Evolutionary conservation across 2,888 invertebrate species (phyloP).

Genomic region (Smittia sp.): DNA sequence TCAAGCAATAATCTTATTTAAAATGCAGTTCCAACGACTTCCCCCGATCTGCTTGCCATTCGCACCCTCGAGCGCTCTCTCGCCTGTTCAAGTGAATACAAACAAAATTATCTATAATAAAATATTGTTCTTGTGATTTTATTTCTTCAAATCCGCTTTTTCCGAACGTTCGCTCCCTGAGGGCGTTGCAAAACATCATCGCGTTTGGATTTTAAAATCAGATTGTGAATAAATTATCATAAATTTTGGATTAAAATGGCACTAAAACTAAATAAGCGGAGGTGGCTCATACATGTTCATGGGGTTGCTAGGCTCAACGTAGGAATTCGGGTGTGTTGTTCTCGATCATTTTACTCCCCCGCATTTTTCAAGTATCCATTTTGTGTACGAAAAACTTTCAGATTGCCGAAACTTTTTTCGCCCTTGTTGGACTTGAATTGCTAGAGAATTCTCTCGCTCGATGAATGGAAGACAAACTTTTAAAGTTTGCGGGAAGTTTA

Average conservation of each 20-base stretch:
- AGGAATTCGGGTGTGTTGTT: too few relatives aligned
- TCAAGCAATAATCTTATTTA: constrained; percentile 42
- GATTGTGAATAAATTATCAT: constrained; percentile 41
- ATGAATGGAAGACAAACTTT: not conserved
- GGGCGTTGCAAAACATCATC: not conserved
- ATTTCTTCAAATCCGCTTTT: not conserved
- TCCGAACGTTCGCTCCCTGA: not conserved
- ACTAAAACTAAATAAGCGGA: not conserved
- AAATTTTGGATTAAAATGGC: constrained; percentile 15
- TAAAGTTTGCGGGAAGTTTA: constrained; percentile 8
- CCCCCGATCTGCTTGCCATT: not conserved
- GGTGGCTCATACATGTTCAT: too few relatives aligned
- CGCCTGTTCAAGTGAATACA: constrained; percentile 25
- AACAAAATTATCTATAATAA: constrained; percentile 42
- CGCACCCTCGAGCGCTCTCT: not conserved
- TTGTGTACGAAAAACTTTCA: too few relatives aligned
- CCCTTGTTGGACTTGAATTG: too few relatives aligned
- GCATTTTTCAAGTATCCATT: too few relatives aligned
- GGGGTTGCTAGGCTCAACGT: too few relatives aligned
- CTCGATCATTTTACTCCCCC: too few relatives aligned
- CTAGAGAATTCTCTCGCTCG: too few relatives aligned
- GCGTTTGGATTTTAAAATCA: constrained; percentile 16
- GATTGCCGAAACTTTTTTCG: too few relatives aligned
- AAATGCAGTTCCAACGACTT: constrained; percentile 39
- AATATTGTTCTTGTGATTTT: constrained; percentile 40